Conservation (phyloP, 1,140 invertebrate species). For the Cotesia vestalis region DNA sequence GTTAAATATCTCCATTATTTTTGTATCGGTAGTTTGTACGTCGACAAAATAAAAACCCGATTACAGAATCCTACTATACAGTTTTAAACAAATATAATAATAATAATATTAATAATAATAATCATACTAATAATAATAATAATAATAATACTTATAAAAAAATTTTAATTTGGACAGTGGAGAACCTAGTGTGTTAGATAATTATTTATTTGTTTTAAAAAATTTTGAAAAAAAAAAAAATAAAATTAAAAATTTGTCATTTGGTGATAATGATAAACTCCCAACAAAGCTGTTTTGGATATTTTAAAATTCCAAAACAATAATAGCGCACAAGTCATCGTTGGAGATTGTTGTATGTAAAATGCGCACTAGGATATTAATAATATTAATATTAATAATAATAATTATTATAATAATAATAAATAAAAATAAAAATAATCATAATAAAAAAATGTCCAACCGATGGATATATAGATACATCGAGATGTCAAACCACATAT, state of each 20-base stretch:
- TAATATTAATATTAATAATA: conserved; percentile 2
- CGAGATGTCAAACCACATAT: no score
- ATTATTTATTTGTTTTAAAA: not conserved
- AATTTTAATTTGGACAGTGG: conserved; percentile 4
- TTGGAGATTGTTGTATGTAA: not conserved
- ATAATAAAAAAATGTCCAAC: not conserved
- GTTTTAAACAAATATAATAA: conserved; percentile 15
- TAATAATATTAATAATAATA: conserved; percentile 22
- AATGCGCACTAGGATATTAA: conserved; percentile 9
- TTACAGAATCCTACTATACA: conserved; percentile 7
- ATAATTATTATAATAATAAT: not conserved
- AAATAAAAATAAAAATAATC: not conserved
- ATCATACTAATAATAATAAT: conserved; percentile 4
- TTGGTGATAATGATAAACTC: not conserved
- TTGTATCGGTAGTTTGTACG: conserved; percentile 44
- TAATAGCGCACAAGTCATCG: conserved; percentile 1
- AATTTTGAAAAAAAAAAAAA: not conserved
- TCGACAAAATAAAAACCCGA: conserved; percentile 26
- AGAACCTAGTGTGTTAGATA: not conserved
- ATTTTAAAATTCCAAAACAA: not conserved
- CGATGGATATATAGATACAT: not conserved
- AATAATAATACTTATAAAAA: conserved; percentile 6
- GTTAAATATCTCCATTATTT: conserved; percentile 40
- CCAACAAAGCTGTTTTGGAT: not conserved
- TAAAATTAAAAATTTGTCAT: not conserved